Evolutionary conservation across 1,140 invertebrate species (phyloP).

Genomic region (Lanistes nyassanus): DNA sequence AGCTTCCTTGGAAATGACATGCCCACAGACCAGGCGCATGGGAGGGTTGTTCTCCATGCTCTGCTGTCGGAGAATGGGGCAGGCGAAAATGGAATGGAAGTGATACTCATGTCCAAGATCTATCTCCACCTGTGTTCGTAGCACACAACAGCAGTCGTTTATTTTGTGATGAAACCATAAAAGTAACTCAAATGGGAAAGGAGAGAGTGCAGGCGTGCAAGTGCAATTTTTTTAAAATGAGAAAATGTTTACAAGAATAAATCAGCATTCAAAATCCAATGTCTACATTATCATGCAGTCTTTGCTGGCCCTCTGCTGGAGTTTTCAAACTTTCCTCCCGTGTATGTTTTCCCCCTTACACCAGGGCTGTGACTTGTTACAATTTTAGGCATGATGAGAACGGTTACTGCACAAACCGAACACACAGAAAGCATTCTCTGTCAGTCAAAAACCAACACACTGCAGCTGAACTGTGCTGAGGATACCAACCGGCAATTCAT

Average conservation of each 20-base stretch:
- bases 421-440: not conserved
- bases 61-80: conserved; percentile 96
- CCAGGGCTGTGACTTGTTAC: too few relatives aligned
- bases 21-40: conserved; percentile 95
- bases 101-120: conserved; percentile 86
- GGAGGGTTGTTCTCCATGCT: conserved; percentile 96
- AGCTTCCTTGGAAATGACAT: conserved; percentile 97
- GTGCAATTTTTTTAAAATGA: too few relatives aligned
- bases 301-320: too few relatives aligned
- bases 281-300: too few relatives aligned
- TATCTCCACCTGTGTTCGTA: conserved; percentile 82
- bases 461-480: not conserved
- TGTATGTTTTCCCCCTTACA: too few relatives aligned
- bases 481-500: conserved; percentile 89
- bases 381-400: too few relatives aligned
- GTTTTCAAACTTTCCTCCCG: too few relatives aligned
- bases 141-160: not conserved
- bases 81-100: conserved; percentile 98
- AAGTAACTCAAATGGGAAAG: not conserved
- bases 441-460: not conserved
- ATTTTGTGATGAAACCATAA: too few relatives aligned
- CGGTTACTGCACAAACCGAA: too few relatives aligned
- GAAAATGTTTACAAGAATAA: too few relatives aligned
- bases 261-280: too few relatives aligned
- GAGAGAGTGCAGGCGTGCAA: too few relatives aligned